Conservation (phyloP, 37 sponge, comb jelly and placozoan genomes). For the Dysidea cf. avara region DNA sequence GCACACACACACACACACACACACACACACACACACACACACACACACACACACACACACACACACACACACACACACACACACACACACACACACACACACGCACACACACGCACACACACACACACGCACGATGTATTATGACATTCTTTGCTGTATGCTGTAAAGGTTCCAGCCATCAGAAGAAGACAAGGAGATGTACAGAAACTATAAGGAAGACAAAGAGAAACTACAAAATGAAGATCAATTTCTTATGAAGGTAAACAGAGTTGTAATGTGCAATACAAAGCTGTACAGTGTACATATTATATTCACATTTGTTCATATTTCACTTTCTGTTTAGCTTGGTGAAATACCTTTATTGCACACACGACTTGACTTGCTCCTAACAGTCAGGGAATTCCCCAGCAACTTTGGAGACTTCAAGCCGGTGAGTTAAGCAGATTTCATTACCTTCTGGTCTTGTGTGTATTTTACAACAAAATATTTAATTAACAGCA, state of each 20-base stretch:
- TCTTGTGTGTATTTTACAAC: not conserved
- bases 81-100: too few relatives aligned
- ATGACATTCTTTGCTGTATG: not conserved
- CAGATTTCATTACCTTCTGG: not conserved
- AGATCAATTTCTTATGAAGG: slow-evolving; percentile 72
- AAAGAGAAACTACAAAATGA: slow-evolving; percentile 33
- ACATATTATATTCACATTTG: too few relatives aligned
- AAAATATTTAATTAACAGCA: not conserved
- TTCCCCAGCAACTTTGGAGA: slow-evolving; percentile 75
- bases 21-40: too few relatives aligned
- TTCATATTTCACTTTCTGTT: not conserved
- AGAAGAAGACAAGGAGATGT: slow-evolving; percentile 77
- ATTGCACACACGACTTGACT: slow-evolving; percentile 60
- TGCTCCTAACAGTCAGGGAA: slow-evolving; percentile 65
- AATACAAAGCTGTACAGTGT: too few relatives aligned
- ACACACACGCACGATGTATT: not conserved
- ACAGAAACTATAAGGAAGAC: slow-evolving; percentile 69
- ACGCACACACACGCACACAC: too few relatives aligned
- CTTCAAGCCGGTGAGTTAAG: slow-evolving; percentile 65
- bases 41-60: too few relatives aligned
- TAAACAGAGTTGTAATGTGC: not conserved
- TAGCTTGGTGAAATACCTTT: slow-evolving; percentile 69
- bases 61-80: too few relatives aligned
- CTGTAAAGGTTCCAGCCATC: slow-evolving; percentile 75
- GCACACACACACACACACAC: too few relatives aligned